These are phyloP conservation scores for Branchipolynoe longqiensis DNA, from an alignment of 2,888 invertebrate genomes.

Conservation along the genomic window DNA sequence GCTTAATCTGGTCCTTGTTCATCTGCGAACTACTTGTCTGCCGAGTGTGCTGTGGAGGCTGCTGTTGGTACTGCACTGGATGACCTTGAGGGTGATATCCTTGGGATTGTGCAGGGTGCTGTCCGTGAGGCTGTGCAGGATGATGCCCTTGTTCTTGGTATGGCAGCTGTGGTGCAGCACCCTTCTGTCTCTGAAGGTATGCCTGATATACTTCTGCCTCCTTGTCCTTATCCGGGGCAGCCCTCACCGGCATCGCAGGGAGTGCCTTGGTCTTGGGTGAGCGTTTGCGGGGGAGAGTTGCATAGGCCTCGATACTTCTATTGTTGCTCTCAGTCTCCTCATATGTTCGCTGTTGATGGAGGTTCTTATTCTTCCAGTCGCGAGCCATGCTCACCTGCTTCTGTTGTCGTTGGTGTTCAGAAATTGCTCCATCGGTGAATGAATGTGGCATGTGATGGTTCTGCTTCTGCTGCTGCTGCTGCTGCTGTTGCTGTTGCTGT, in stretches of 20 bases:
- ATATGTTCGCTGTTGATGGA: background rate
- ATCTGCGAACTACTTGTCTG: slow-evolving; percentile 21
- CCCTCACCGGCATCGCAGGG: background rate
- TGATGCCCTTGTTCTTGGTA: background rate
- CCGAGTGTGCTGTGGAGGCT: slow-evolving; percentile 1
- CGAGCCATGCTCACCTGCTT: background rate
- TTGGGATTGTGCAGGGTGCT: background rate
- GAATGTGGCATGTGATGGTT: slow-evolving; percentile 40
- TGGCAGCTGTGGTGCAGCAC: background rate
- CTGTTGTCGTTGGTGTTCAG: slow-evolving; percentile 40
- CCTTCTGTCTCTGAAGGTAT: slow-evolving; percentile 56
- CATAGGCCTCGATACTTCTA: slow-evolving; percentile 49
- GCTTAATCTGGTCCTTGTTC: slow-evolving; percentile 57
- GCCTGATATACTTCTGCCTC: slow-evolving; percentile 50
- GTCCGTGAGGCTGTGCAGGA: background rate
- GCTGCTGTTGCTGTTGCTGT: background rate
- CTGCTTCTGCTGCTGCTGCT: background rate
- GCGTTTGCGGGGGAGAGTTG: slow-evolving; percentile 40
- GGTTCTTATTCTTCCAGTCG: background rate
- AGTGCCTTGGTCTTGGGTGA: slow-evolving; percentile 18
- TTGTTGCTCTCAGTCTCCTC: slow-evolving; percentile 8
- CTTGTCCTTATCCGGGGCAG: background rate
- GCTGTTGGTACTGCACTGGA: slow-evolving; percentile 20
- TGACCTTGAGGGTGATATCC: background rate
- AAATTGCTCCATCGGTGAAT: slow-evolving; percentile 31